phyloP scores from a whole-genome alignment of 2,797 vertebrate species.

The Helostoma temminkii region DNA sequence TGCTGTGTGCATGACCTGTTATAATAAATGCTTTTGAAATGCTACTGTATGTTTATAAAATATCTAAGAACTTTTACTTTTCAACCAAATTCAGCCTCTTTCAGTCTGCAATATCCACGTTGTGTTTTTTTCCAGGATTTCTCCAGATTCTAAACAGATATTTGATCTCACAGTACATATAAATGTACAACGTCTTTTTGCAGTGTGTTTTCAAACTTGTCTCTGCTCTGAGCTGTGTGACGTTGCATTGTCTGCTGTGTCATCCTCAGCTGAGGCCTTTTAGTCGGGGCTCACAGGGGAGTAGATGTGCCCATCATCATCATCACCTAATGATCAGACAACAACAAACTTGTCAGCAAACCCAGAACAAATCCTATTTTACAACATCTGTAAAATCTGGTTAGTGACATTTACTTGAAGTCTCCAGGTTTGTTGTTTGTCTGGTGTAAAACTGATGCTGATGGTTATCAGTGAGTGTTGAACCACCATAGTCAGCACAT shows the following conservation, averaged over 20 bases:
- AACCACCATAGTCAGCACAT: background rate
- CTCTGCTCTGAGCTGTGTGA: background rate
- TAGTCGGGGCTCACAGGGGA: slow-evolving; percentile 70
- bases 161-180: background rate
- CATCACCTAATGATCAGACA: slow-evolving; percentile 39
- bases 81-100: background rate
- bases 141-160: background rate
- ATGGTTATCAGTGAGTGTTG: rapidly evolving
- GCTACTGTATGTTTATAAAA: no score
- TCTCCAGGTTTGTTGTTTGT: background rate
- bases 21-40: no score
- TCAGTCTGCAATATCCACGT: background rate
- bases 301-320: slow-evolving; percentile 61
- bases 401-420: slow-evolving; percentile 32
- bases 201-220: background rate
- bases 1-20: no score
- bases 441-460: background rate
- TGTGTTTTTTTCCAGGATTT: background rate
- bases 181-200: background rate
- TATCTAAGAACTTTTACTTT: background rate
- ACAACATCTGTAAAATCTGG: rapidly evolving
- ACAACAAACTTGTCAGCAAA: background rate
- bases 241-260: slow-evolving; percentile 6
- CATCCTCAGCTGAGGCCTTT: slow-evolving; percentile 43
- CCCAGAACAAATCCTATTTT: no score